Base-by-base conservation (phyloP, 2,113 vertebrate genomes). In the Triplophysa rosa region DNA sequence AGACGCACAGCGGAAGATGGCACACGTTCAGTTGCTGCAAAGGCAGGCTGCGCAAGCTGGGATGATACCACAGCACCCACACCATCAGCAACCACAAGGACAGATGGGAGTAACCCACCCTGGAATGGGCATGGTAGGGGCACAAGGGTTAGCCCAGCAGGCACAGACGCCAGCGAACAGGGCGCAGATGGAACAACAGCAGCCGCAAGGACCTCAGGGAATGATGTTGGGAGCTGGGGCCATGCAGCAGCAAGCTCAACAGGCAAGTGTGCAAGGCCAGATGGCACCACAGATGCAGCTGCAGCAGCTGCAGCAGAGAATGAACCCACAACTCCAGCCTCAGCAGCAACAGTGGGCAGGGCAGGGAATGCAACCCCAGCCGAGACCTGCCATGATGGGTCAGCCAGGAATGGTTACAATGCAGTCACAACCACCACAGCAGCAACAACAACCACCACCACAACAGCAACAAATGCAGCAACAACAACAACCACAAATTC, bases 1-100 rank as follows among this genome's bases (percentile, higher is more conserved):
- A 0, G 96, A 99, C 71, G 95, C 96, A 4, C 97, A 98, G 86
- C 93, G 97, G 85, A 97, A 98, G 90, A 95, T 98, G 95, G 96
- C 95, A 4, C 94, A 96, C 0, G 93, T 92, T 62, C 95, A 95
- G 40, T 90, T 94, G 75, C 94, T 97, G 73, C 95, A 97, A 84
- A 93, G 95, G 87, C 96, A 96, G 0, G 87, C 87, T 2, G 82
- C 78, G 0, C 89, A 88, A 74, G 83, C 88, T 1, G 90, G 90
- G 67, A 88, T 98, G 86, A 92, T 93, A 80, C 90, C 90, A 3
- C 91, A 94, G 40, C 95, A 97, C 81, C 82, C 89, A 4, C 91
- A 91, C 90, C 94, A 93, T 90, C 96, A 95, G 62, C 95, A 93
- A 85, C 82, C 90, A 8, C 94, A 90, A 8, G 92, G 94, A 84